Percentiles rank a stretch among this genome's conserved stretches.
Conservation (phyloP, 2,113 vertebrate species). For the Columba livia region DNA sequence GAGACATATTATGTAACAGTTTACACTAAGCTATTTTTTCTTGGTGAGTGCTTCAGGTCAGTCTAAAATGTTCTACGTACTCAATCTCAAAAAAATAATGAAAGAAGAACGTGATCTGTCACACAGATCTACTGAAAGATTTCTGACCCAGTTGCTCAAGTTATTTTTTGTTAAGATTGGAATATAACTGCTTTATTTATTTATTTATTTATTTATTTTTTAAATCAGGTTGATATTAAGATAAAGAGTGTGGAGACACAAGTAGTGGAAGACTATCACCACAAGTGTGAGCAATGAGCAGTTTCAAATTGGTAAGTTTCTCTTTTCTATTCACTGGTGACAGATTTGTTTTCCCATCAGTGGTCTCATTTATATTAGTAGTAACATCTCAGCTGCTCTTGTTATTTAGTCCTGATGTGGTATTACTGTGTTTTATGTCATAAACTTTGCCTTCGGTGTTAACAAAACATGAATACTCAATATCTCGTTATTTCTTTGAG, state of each 20-base stretch:
- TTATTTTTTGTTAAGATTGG: background rate
- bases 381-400: background rate
- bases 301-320: constrained; percentile 27
- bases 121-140: background rate
- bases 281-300: constrained; percentile 37
- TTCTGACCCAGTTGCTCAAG: background rate
- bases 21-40: background rate
- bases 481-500: background rate
- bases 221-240: background rate
- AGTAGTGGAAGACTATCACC: background rate
- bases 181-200: background rate
- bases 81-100: background rate
- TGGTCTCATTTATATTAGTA: background rate
- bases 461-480: background rate
- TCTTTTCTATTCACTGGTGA: background rate
- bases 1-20: background rate
- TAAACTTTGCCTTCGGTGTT: background rate
- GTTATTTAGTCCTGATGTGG: background rate
- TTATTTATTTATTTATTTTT: background rate
- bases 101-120: background rate
- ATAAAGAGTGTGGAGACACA: background rate
- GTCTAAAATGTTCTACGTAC: background rate
- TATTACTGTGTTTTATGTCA: background rate
- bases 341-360: background rate
- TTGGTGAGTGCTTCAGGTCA: background rate